Base-by-base conservation (phyloP, 2,797 vertebrate species). In the Tapirus indicus region DNA sequence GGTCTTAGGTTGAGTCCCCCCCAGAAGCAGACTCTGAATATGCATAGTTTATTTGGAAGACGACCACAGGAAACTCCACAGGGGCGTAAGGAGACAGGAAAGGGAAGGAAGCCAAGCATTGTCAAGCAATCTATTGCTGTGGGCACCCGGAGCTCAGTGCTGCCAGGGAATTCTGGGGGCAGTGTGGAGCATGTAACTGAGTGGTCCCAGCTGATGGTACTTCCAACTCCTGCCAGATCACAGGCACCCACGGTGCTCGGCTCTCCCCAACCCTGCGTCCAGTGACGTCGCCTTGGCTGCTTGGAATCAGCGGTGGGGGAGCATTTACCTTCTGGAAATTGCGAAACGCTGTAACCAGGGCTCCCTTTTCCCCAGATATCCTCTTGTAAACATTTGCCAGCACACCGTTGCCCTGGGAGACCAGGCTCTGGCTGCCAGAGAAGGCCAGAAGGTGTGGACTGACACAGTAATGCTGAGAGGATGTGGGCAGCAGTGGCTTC, bases 221-320 rank as follows among this genome's bases (percentile, higher is more conserved):
- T 6, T 38, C 35, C n/a, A 27, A 23, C 23, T 17, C 8, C n/a
- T 38, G 6, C 77, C 77, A 11, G 77, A 4, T 32, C 32, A 25
- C 0, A 4, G 52, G 54, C 8, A 0, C n/a, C n/a, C 35, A 18
- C 4, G 38, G 54, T 9, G 54, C n/a, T 38, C 77, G 6, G n/a
- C 35, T 17, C 52, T 17, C 77, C 23, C n/a, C 54, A 6, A 1
- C n/a, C 38, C 54, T 58, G n/a, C 2, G 1, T 56, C n/a, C 77
- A 14, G 23, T 5, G n/a, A 58, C 13, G 16, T 35, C 0, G 13
- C 77, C 0, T 5, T 27, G 20, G 77, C 56, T 1, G n/a, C 35
- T 58, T 27, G 54, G 25, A 23, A 35, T 49, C 27, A 49, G 0
- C 58, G 6, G 2, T 3, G 58, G 80, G 21, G 58, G 18, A 83